phyloP scores from a whole-genome alignment of 2,797 vertebrate species.

The Halcyon chelicuti region DNA sequence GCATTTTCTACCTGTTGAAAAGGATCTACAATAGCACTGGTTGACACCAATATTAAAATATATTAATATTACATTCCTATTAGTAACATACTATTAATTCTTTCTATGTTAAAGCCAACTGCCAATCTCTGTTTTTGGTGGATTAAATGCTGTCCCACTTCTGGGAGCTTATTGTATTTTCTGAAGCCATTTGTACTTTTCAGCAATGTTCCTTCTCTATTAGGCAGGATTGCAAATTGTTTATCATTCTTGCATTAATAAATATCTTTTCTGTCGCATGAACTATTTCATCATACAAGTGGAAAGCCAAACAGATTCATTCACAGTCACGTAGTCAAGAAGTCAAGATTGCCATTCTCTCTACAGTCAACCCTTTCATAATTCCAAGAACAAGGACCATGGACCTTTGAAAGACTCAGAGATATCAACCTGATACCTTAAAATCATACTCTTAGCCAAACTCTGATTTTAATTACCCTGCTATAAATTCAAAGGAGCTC shows the following conservation, averaged over 20 bases:
- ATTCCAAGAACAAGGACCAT: slow-evolving; percentile 19
- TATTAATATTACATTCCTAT: neutral
- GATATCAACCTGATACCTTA: neutral
- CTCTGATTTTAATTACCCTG: neutral
- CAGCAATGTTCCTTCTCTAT: neutral
- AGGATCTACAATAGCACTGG: neutral
- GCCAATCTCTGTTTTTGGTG: neutral
- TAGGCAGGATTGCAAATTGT: neutral
- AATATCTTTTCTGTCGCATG: neutral
- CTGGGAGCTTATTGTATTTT: neutral
- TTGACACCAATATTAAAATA: neutral
- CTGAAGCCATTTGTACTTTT: neutral
- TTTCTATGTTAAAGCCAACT: neutral
- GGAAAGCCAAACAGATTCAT: neutral
- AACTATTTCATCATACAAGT: neutral
- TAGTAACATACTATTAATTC: neutral
- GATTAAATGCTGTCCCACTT: neutral
- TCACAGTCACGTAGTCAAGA: neutral
- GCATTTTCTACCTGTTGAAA: slow-evolving; percentile 22
- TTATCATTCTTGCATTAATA: neutral
- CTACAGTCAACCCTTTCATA: neutral
- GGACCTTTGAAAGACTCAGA: neutral
- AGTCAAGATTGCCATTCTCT: neutral
- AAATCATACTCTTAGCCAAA: neutral
- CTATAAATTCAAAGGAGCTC: neutral